These are phyloP conservation scores for Thaleichthys pacificus DNA, from an alignment of 2,797 vertebrate species.

Conservation along the genomic window DNA sequence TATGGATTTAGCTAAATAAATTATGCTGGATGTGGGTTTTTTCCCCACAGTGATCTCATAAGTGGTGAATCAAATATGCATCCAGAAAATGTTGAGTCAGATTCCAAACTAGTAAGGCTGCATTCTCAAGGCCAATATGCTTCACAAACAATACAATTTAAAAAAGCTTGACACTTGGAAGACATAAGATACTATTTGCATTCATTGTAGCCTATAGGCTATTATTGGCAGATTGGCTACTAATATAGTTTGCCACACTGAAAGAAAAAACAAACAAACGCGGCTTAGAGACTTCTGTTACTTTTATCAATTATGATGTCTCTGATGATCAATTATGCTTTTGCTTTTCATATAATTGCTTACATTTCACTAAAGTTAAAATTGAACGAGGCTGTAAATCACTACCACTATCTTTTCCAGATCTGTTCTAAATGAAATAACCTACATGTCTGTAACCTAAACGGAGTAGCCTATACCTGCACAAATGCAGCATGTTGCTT, in stretches of 20 bases:
- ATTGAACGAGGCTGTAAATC: neutral
- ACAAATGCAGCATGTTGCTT: neutral
- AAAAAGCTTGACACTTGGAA: too few species aligned
- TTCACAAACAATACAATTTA: neutral
- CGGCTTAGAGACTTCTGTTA: neutral
- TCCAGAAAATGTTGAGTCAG: too few species aligned
- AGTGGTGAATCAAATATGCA: too few species aligned
- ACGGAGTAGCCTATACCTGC: neutral
- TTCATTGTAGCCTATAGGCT: neutral
- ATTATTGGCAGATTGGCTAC: too few species aligned
- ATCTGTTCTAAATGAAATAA: neutral
- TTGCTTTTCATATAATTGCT: neutral
- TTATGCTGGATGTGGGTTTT: neutral
- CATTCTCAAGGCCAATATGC: neutral
- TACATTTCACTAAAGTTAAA: neutral
- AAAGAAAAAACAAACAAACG: neutral
- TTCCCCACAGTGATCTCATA: neutral
- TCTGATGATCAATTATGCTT: neutral
- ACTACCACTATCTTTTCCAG: conserved; percentile 47
- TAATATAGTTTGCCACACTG: neutral
- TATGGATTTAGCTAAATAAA: neutral
- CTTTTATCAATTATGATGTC: neutral
- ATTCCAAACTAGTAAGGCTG: too few species aligned
- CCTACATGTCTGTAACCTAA: neutral
- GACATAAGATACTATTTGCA: neutral